Base-by-base conservation (phyloP, 2,888 invertebrate genomes). In the Merodon equestris region DNA sequence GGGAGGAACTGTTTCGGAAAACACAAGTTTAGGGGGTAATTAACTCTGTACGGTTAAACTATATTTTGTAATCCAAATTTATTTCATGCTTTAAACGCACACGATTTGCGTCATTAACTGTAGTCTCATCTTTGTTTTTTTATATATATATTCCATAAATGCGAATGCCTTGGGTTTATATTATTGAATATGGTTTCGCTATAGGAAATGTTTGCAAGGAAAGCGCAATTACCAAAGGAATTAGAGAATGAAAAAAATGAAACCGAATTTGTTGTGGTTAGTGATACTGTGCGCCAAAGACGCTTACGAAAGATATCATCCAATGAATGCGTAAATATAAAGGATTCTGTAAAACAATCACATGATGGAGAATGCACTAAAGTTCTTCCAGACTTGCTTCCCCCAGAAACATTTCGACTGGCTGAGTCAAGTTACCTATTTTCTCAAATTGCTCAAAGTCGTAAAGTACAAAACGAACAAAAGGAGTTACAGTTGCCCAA, bases 381-480 rank as follows among this genome's bases (percentile, higher is more conserved):
- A 58, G 89, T 89, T 13, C 84, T 90, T 63, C 89, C 90, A 7
- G 87, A 89, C 75, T 87, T 90, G 57, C 86, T 91, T 86, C 91
- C 91, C 82, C 91, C 91, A 81, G 91, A 91, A 86, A 92, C 93
- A 1, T 93, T 93, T 85, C 91, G 92, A 83, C 88, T 94, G 66
- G 90, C 93, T 10, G 91, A 93, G 84, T 92, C 93, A 81, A 94
- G 94, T 86, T 91, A 91, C 42, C 89, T 93, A 10, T 94, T 94
- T 86, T 92, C 93, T 7, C 92, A 93, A 87, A 93, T 94, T 81
- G 93, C 93, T 0, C 89, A 90, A 18, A 90, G 92, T 84, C 42
- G 60, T 10, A 67, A 71, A 36, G 7, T 10, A 10, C n/a, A 4
- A 1, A 34, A 50, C 27, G 45, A 51, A 36, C 51, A 53, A 14